These are phyloP conservation scores for Halichondria panicea DNA, from an alignment of 37 sponge, comb jelly and placozoan genomes.

Conservation along the genomic window DNA sequence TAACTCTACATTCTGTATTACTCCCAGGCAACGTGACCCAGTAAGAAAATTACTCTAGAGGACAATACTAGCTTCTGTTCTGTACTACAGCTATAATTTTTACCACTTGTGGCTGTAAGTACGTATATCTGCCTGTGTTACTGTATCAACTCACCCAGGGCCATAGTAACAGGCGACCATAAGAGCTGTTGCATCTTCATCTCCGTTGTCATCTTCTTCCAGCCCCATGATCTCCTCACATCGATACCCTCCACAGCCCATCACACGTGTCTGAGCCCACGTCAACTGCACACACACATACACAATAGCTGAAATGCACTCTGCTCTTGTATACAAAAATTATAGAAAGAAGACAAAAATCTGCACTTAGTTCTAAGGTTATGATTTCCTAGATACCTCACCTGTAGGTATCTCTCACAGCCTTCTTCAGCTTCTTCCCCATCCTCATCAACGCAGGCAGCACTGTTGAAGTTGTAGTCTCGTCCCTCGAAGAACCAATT, in stretches of 20 bases:
- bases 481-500: conserved; percentile 17
- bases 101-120: background rate
- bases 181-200: conserved; percentile 7
- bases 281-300: conserved; percentile 10
- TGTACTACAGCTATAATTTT: no score
- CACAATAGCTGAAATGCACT: no score
- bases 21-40: no score
- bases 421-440: conserved; percentile 22
- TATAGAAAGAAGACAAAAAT: background rate
- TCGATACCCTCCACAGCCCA: conserved; percentile 23
- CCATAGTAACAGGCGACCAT: conserved; percentile 30
- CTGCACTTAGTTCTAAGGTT: background rate
- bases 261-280: conserved; percentile 17
- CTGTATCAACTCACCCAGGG: conserved; percentile 26
- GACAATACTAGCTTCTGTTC: no score
- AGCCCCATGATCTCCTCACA: conserved; percentile 25
- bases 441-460: conserved; percentile 19
- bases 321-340: background rate
- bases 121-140: background rate
- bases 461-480: conserved; percentile 12
- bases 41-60: no score
- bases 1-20: no score
- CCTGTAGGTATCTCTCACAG: conserved; percentile 24
- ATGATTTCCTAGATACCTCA: background rate
- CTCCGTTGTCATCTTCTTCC: conserved; percentile 17